A percentile compares a stretch with the other conserved stretches of the same genome.
Evolutionary conservation across 2,797 vertebrate species (phyloP).

Genomic region (Phaenicophaeus curvirostris): DNA sequence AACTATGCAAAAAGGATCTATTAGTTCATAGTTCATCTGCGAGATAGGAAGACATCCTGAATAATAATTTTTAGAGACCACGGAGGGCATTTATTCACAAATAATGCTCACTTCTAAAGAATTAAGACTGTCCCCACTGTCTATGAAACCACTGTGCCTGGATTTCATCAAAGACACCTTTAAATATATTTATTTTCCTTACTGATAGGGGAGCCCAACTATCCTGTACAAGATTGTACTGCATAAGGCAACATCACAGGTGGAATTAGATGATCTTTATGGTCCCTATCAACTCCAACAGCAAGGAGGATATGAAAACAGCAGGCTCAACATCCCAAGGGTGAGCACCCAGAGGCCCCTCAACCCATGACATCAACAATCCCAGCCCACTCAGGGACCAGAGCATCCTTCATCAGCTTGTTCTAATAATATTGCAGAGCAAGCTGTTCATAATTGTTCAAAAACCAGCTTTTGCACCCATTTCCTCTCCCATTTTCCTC

Average conservation of each 20-base stretch:
- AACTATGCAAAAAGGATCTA: constrained; percentile 70
- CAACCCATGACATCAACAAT: fast-evolving
- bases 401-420: fast-evolving
- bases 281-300: neutral
- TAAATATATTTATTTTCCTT: neutral
- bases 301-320: too few species aligned
- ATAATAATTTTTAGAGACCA: constrained; percentile 63
- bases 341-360: neutral
- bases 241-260: fast-evolving
- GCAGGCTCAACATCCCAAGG: neutral
- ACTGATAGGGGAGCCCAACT: neutral
- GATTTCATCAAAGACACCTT: neutral
- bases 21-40: constrained; percentile 74
- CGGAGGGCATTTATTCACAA: constrained; percentile 65
- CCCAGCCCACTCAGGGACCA: fast-evolving
- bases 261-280: too few species aligned
- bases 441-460: fast-evolving
- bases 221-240: too few species aligned
- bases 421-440: fast-evolving
- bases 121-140: neutral
- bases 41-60: constrained; percentile 63
- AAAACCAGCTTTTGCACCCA: neutral
- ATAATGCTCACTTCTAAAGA: constrained; percentile 58
- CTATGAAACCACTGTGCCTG: neutral
- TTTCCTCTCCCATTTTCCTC: fast-evolving